phyloP scores from a whole-genome alignment of 2,888 invertebrate species.

The Creontiades dilutus region DNA sequence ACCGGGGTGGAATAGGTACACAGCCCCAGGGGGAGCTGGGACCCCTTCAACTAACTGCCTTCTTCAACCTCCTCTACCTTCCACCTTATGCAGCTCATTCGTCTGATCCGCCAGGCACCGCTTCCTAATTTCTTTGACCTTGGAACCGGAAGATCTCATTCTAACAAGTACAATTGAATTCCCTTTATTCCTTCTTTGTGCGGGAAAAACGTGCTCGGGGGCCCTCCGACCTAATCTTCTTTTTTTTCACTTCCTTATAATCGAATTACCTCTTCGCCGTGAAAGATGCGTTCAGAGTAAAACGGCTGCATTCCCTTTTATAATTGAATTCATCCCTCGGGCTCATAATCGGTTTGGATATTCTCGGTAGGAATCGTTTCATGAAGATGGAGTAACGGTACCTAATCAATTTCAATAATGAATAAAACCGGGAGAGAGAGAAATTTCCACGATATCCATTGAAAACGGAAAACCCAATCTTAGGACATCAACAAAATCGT shows the following conservation, averaged over 20 bases:
- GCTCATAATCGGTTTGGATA: neutral
- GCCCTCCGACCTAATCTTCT: constrained; percentile 51
- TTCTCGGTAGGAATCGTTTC: neutral
- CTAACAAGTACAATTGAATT: constrained; percentile 68
- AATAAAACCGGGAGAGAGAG: neutral
- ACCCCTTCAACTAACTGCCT: constrained; percentile 55
- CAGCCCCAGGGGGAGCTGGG: constrained; percentile 4
- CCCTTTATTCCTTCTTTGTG: constrained; percentile 47
- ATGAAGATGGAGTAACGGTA: neutral
- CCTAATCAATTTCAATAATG: neutral
- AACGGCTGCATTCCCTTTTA: constrained; percentile 17
- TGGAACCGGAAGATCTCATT: constrained; percentile 68
- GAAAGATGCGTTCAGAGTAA: constrained; percentile 7
- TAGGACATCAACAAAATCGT: no score
- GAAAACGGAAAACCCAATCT: no score
- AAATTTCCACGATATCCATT: neutral
- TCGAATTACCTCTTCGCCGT: constrained; percentile 55
- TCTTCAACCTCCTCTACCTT: constrained; percentile 13
- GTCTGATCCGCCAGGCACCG: constrained; percentile 42
- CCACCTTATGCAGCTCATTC: constrained; percentile 58
- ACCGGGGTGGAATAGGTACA: constrained; percentile 57
- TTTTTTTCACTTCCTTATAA: constrained; percentile 48
- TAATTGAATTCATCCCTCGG: constrained; percentile 18
- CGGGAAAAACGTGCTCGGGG: constrained; percentile 30
- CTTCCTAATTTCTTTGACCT: constrained; percentile 67